Conservation (phyloP, 2,797 vertebrate species). For the Xenops minutus region DNA sequence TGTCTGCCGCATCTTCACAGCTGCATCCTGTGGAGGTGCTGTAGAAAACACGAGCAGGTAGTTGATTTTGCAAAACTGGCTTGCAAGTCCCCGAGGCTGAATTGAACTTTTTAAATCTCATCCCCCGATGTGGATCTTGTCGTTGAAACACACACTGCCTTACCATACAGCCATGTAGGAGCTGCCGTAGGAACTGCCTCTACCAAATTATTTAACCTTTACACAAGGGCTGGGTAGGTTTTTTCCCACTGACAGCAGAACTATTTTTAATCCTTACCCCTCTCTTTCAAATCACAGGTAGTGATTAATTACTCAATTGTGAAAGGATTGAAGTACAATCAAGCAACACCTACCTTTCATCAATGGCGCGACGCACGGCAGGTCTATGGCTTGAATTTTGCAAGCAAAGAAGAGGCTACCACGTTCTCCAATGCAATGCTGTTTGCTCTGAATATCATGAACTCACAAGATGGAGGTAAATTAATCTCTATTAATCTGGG, state of each 20-base stretch:
- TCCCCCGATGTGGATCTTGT: background rate
- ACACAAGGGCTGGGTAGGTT: background rate
- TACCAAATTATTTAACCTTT: background rate
- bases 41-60: background rate
- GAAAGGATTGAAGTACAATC: conserved; percentile 98
- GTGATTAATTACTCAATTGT: conserved; percentile 99
- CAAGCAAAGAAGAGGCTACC: conserved; percentile 96
- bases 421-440: conserved; percentile 97
- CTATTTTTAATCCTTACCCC: background rate
- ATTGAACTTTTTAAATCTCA: background rate
- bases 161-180: rapidly evolving
- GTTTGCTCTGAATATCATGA: conserved; percentile 95
- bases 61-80: conserved; percentile 4
- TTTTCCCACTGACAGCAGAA: background rate
- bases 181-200: background rate
- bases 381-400: conserved; percentile 96
- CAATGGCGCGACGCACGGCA: conserved; percentile 97
- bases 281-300: conserved; percentile 80
- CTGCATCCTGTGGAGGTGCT: background rate
- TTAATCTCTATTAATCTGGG: background rate
- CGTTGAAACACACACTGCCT: background rate
- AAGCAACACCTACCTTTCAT: conserved; percentile 97
- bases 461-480: conserved; percentile 91
- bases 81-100: background rate
- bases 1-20: background rate